Base-by-base conservation (phyloP, 1,140 invertebrate species). In the Drosophila tani region DNA sequence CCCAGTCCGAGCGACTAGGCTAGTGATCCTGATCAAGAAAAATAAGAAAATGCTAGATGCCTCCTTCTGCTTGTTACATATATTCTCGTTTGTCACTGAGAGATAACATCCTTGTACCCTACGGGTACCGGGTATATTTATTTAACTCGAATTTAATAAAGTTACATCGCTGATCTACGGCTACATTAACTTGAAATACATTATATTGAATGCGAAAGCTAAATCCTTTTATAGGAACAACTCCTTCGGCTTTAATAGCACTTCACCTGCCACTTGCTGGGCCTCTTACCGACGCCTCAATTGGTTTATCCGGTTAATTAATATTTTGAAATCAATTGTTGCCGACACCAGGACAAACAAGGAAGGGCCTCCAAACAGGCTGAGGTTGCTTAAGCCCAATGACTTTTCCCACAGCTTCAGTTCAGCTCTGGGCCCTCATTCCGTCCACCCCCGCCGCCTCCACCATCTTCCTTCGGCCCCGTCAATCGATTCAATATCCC, bases 311-410 rank as follows among this genome's bases (percentile, higher is more conserved):
- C 40, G 67, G 38, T 74, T 74, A 74, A 74, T 74, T 74, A 73
- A 74, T 73, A 74, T 74, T 74, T 74, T 60, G 55, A 73, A 74
- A 74, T 74, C 70, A 74, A 74, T 73, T 74, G 70, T 74, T 60
- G 67, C 40, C 67, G 67, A 70, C 67, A 68, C 32, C 35, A 68
- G 40, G 40, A 35, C 19, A 19, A 70, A 56, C 67, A 46, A 47
- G 67, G 46, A 46, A 35, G 46, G n/a, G 5, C n/a, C 29, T 19
- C 29, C 53, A 14, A 35, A 59, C 17, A n/a, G 17, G 27, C 51
- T 65, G 56, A 11, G 75, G 63, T 41, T 55, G 53, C 71, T 47
- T 53, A 53, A 46, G 46, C 69, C 57, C 71, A 73, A 73, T 58
- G 66, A 49, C 45, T 60, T 73, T 73, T 35, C 38, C 38, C 47